phyloP scores from a whole-genome alignment of 2,888 invertebrate species.

The Orthosia gracilis region DNA sequence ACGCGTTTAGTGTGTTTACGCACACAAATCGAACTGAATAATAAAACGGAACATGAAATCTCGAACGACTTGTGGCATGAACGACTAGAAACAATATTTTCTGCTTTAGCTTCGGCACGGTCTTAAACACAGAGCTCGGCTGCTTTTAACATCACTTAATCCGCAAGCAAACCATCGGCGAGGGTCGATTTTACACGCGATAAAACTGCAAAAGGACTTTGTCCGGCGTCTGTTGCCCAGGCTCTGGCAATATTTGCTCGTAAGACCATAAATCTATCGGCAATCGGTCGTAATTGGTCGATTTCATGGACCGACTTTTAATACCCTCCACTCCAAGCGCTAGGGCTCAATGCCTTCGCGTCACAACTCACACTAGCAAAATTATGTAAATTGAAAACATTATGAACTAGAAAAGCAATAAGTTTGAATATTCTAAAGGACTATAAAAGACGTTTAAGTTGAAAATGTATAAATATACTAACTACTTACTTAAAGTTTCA shows the following conservation, averaged over 20 bases:
- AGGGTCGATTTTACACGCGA: constrained; percentile 83
- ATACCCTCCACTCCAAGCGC: constrained; percentile 70
- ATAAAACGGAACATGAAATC: constrained; percentile 61
- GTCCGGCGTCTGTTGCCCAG: constrained; percentile 69
- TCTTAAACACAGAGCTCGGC: constrained; percentile 71
- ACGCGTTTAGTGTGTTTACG: constrained; percentile 26
- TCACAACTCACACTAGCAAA: constrained; percentile 60
- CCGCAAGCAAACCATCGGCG: constrained; percentile 76
- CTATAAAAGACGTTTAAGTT: constrained; percentile 12
- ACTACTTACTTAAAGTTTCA: constrained; percentile 2
- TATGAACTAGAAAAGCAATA: constrained; percentile 49
- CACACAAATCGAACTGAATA: constrained; percentile 47
- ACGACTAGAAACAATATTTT: constrained; percentile 63
- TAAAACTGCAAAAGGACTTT: constrained; percentile 81
- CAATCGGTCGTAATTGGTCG: constrained; percentile 77
- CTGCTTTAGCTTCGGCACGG: constrained; percentile 60
- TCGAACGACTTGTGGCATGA: constrained; percentile 54
- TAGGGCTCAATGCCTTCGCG: constrained; percentile 53
- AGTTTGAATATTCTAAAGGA: constrained; percentile 32
- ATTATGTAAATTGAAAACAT: constrained; percentile 69
- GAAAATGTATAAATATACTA: constrained; percentile 16
- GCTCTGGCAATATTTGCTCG: constrained; percentile 50
- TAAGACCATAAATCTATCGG: constrained; percentile 76
- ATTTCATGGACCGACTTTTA: constrained; percentile 80
- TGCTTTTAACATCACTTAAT: constrained; percentile 79